Conservation (phyloP, 2,113 vertebrate species). For the Elgaria multicarinata region DNA sequence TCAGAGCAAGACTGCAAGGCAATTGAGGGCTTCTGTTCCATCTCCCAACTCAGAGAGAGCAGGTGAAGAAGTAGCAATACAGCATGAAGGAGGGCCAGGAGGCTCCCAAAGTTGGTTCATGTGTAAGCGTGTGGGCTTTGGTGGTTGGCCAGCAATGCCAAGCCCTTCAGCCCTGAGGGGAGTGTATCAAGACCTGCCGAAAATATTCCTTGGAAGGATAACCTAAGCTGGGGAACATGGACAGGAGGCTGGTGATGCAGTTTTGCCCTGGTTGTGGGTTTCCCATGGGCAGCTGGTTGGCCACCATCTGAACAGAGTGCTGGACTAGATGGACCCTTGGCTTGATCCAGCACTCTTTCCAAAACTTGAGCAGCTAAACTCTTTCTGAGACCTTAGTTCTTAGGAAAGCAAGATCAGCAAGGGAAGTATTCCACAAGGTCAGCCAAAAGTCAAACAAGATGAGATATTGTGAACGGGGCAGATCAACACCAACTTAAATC, state of each 20-base stretch:
- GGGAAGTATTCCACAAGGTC: not conserved
- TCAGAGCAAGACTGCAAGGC: not conserved
- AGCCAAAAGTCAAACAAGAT: not conserved
- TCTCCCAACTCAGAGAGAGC: not conserved
- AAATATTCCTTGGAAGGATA: not conserved
- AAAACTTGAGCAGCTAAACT: not conserved
- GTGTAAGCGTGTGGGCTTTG: not conserved
- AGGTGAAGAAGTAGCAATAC: not conserved
- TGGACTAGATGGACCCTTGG: no score
- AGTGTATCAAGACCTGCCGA: not conserved
- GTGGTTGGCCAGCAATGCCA: not conserved
- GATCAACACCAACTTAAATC: not conserved
- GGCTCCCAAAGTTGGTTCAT: no score
- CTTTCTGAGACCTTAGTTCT: not conserved
- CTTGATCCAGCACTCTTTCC: no score
- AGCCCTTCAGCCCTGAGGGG: not conserved
- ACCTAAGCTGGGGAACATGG: not conserved
- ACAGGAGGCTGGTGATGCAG: no score
- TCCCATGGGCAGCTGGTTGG: no score
- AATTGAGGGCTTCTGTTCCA: not conserved
- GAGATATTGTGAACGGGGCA: not conserved
- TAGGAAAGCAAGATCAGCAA: not conserved
- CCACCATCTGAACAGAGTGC: no score
- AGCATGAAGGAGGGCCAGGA: not conserved
- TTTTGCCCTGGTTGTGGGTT: no score